phyloP scores from a whole-genome alignment of 2,888 invertebrate species.

The Heteropelma amictum region DNA sequence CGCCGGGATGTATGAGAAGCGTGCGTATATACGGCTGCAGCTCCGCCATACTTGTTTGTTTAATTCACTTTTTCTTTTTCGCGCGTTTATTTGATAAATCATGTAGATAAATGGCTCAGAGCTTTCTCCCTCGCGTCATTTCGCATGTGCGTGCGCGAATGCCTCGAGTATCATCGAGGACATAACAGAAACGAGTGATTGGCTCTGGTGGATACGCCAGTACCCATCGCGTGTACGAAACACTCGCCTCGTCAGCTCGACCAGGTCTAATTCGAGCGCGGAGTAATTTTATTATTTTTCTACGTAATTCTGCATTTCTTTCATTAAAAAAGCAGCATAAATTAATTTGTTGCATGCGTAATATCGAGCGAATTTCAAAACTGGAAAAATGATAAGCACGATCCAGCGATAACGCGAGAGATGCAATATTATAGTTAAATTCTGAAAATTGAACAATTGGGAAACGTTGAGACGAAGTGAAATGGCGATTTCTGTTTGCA shows the following conservation, averaged over 20 bases:
- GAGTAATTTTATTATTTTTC: too few relatives aligned
- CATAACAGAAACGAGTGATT: conserved; percentile 31
- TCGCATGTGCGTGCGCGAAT: conserved; percentile 31
- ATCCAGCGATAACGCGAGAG: neutral
- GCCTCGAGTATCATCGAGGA: conserved; percentile 42
- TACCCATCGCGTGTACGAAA: too few relatives aligned
- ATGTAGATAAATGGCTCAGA: conserved; percentile 53
- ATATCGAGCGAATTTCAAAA: neutral
- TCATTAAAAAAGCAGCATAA: too few relatives aligned
- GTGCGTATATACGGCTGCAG: conserved; percentile 23
- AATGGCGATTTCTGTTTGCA: too few relatives aligned
- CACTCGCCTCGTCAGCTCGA: too few relatives aligned
- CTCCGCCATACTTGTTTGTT: conserved; percentile 40
- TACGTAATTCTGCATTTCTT: too few relatives aligned
- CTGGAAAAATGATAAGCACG: neutral
- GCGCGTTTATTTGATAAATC: conserved; percentile 50
- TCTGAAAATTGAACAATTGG: too few relatives aligned
- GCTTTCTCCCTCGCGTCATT: conserved; percentile 1
- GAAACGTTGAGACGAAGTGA: too few relatives aligned
- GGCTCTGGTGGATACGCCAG: neutral
- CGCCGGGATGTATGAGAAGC: neutral
- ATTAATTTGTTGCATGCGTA: conserved; percentile 29
- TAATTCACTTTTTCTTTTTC: conserved; percentile 20
- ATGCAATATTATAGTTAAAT: too few relatives aligned
- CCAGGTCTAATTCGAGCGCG: too few relatives aligned